Percentiles rank a stretch among this genome's conserved stretches.
Conservation (phyloP, 2,888 invertebrate genomes). For the Drosophila pullipes region DNA sequence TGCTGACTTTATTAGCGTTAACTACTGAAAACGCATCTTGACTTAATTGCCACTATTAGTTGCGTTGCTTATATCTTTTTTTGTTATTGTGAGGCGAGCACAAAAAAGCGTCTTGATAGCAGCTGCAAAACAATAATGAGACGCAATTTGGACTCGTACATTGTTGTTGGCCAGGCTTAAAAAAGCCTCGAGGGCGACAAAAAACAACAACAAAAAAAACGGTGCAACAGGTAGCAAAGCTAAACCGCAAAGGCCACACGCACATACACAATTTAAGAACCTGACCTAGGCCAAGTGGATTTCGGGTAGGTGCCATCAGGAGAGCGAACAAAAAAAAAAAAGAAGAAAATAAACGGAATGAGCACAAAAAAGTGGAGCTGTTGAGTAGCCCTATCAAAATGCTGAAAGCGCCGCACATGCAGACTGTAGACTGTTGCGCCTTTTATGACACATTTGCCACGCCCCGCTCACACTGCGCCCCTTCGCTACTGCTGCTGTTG, state of each 20-base stretch:
- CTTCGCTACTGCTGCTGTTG: background rate
- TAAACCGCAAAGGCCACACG: slow-evolving; percentile 70
- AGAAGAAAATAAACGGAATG: slow-evolving; percentile 11
- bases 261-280: slow-evolving; percentile 50
- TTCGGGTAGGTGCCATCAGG: slow-evolving; percentile 73
- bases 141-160: slow-evolving; percentile 49
- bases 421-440: slow-evolving; percentile 55
- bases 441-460: slow-evolving; percentile 76
- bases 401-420: slow-evolving; percentile 54
- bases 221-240: slow-evolving; percentile 72
- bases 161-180: slow-evolving; percentile 6
- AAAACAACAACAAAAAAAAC: background rate
- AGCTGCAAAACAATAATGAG: slow-evolving; percentile 72
- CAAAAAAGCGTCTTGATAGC: slow-evolving; percentile 38
- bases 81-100: background rate
- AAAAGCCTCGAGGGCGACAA: slow-evolving; percentile 44
- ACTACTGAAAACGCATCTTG: slow-evolving; percentile 62
- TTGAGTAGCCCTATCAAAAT: slow-evolving; percentile 61
- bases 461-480: background rate
- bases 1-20: slow-evolving; percentile 67
- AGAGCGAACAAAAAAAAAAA: background rate
- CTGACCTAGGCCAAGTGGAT: slow-evolving; percentile 81
- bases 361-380: slow-evolving; percentile 50
- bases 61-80: slow-evolving; percentile 21
- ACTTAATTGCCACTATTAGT: slow-evolving; percentile 77